Base-by-base conservation (phyloP, 2,888 invertebrate genomes). In the Subacronicta megacephala region DNA sequence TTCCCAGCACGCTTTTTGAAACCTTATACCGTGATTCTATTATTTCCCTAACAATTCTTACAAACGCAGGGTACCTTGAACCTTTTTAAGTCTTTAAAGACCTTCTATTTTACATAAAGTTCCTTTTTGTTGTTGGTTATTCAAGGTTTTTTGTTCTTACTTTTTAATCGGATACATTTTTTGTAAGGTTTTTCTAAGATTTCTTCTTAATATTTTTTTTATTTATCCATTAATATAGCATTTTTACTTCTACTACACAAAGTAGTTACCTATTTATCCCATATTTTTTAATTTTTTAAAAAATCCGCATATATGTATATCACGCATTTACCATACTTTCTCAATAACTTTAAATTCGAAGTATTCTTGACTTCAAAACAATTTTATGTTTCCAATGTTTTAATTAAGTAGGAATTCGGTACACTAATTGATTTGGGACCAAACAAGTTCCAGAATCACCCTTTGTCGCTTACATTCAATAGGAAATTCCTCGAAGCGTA, bases 1-100 rank as follows among this genome's bases (percentile, higher is more conserved):
- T 74, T 64, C 58, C 42, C 50, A 31, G 38, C 70, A 65, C 57
- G 62, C 20, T 6, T 18, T 26, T 52, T 41, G 7, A 33, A 43
- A 41, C 29, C 20, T 52, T 55, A 49, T 26, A 47, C 47, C 44
- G 62, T 69, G 65, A 72, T 73, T 73, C 55, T 53, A 36, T 65
- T 72, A 58, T 54, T 72, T 57, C 13, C 13, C 9, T 41, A 18
- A 51, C 50, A 36, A 29, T 37, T 37, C 40, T 23, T 13, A 50
- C 62, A 62, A 65, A 63, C 56, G 53, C 23, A 49, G 44, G 35
- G 35, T 50, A 46, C 26, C 38, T 64, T 26, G 40, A 26, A 61
- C 58, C 37, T 73, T 64, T 23, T 44, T 18, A 58, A 73, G 18
- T 65, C 51, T 31, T 49, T 37, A 61, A 41, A 54, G 38, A 61